Evolutionary conservation across 1,140 invertebrate species (phyloP), one percentile per base, ranked within the genome.

Genomic region (Diploscapter pachys): DNA sequence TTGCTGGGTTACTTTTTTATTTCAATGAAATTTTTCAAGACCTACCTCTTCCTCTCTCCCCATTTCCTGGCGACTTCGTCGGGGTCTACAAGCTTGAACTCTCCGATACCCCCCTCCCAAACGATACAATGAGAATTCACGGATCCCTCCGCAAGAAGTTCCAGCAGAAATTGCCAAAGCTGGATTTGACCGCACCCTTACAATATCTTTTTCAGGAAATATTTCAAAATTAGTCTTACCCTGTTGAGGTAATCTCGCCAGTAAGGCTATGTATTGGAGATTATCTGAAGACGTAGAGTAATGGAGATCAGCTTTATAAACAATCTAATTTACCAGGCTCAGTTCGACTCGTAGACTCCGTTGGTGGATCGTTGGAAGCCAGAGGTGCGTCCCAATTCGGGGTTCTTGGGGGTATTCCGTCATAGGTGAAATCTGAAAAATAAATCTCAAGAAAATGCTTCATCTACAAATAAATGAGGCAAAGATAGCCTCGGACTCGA

Each of bases 131-230:
- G 90, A 3, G 92, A 88, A 86, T 93, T 93, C n/a, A 87, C 86
- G 0, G 93, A 93, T 5, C 70, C 75, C 87, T 97, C 94, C 80
- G 93, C 93, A 63, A 99, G 89, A 52, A 99, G 89, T 88, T 99
- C 95, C 72, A 98, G 89, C 13, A 99, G 90, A 87, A 99, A 98
- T 88, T 98, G 96, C 96, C 96, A 99, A 75, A 99, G 88, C 88
- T 98, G 96, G 85, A 98, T 97, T 88, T 98, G 95, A 57, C 96
- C 96, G 62, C 78, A 78, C 50, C 72, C 79, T 52, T 61, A 59
- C 56, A 31, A 71, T 50, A 77, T 6, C 55, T 54, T 4, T 70
- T 63, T 31, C 31, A 31, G 31, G 63, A 63, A 54, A 75, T 61
- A 65, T 49, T 56, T 4, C 54, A 56, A 65, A 65, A 52, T 13